Percentiles rank a stretch among this genome's conserved stretches.
phyloP scores from a whole-genome alignment of 1,140 invertebrate genomes.

The Batillaria attramentaria region DNA sequence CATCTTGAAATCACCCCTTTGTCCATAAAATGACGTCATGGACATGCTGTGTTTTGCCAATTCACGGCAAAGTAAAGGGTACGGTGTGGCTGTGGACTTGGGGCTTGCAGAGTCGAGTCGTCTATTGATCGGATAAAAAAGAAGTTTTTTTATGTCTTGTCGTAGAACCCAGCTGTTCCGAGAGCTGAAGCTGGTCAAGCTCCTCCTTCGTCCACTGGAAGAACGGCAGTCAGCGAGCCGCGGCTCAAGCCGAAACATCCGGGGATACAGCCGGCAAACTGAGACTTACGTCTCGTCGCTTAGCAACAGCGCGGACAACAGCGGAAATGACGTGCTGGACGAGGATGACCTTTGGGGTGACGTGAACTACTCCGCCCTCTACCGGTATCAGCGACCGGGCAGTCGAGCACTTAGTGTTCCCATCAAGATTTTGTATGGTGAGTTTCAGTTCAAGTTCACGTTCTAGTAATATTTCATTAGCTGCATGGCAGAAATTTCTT shows the following conservation, averaged over 20 bases:
- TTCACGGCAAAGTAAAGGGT: too few species aligned
- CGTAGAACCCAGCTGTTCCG: conserved; percentile 70
- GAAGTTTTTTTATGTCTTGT: too few species aligned
- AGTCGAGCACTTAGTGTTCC: conserved; percentile 67
- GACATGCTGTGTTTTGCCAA: too few species aligned
- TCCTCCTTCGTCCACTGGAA: conserved; percentile 67
- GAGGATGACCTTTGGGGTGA: conserved; percentile 55
- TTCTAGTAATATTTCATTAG: neutral
- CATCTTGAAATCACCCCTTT: too few species aligned
- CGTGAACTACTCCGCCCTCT: conserved; percentile 57
- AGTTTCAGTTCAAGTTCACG: conserved; percentile 20
- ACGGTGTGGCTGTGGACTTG: too few species aligned
- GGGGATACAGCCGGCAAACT: conserved; percentile 70
- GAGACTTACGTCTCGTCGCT: conserved; percentile 66
- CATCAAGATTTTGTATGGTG: conserved; percentile 44
- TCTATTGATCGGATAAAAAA: too few species aligned
- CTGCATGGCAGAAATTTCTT: too few species aligned
- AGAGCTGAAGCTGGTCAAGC: conserved; percentile 70
- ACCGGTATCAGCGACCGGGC: conserved; percentile 64
- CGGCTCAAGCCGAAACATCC: conserved; percentile 63
- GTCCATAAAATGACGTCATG: too few species aligned
- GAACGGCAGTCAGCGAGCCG: conserved; percentile 65
- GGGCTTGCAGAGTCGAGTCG: too few species aligned
- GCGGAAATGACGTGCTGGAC: conserved; percentile 57
- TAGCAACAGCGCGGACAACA: conserved; percentile 68